Base-by-base conservation (phyloP, 2,888 invertebrate genomes). In the Petrolisthes manimaculis region DNA sequence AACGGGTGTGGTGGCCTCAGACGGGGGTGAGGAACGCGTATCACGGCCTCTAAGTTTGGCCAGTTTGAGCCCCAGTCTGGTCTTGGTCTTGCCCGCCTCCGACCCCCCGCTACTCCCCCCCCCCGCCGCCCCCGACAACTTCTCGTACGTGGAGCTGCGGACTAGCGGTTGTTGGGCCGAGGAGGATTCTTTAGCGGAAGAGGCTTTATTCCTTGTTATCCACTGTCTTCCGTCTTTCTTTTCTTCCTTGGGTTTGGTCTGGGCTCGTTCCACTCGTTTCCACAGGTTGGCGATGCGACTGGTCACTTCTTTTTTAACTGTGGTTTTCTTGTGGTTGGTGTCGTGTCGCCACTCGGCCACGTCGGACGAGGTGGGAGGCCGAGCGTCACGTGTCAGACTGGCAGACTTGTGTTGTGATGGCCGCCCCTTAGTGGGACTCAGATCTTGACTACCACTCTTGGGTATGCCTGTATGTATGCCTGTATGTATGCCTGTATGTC, bases 231-330 rank as follows among this genome's bases (percentile, higher is more conserved):
- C 94, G 88, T 95, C 95, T 37, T 92, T 92, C 37, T 92, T 92
- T 3, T 94, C 93, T 24, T 92, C 92, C 4, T 94, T 93, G 79
- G 94, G 94, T 91, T 94, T 94, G 88, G 94, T 95, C 88, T 95
- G 91, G 6, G 91, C 91, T 51, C 91, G 95, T 92, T 96, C 96
- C 0, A 96, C 96, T 92, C 95, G 95, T 92, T 96, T 96, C 96
- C 96, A 97, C 21, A 97, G 93, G 92, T 95, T 96, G 0, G 96
- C 96, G 85, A 97, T 96, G 93, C 96, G 96, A 92, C 96, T 96
- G 14, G 96, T 95, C 0, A 95, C 95, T 91, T 96, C 95, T 86
- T 93, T 93, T 87, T 93, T 95, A 4, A 84, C 82, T 14, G 75
- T 95, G 86, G 79, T 91, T 79, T 89, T 89, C 54, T 82, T 86